phyloP scores from a whole-genome alignment of 2,888 invertebrate species.

The Microplitis deprimator region DNA sequence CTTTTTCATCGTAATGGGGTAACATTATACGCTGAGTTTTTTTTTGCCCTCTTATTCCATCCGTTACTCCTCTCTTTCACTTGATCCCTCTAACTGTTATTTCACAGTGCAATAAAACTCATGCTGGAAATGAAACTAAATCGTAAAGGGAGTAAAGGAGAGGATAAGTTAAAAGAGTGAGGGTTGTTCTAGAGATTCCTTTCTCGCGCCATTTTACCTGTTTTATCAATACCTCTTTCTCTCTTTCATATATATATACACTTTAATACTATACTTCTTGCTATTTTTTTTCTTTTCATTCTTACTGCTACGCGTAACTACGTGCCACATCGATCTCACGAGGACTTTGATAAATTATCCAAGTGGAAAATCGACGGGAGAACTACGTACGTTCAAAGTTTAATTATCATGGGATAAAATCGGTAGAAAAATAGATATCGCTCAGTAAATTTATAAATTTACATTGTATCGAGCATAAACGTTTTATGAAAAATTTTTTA shows the following conservation, averaged over 20 bases:
- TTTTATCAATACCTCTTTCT: constrained; percentile 26
- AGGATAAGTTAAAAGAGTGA: constrained; percentile 3
- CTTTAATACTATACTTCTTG: background rate
- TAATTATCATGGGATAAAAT: background rate
- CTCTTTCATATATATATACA: background rate
- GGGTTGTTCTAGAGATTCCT: constrained; percentile 20
- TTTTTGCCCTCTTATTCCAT: constrained; percentile 43
- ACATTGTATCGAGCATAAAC: no score
- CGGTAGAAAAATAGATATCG: background rate
- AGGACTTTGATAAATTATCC: constrained; percentile 26
- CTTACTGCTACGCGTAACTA: constrained; percentile 5
- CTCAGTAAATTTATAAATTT: no score
- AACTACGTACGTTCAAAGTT: background rate
- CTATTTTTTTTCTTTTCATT: constrained; percentile 5
- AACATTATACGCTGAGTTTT: constrained; percentile 17
- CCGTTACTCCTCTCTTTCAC: constrained; percentile 4
- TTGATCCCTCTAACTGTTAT: background rate
- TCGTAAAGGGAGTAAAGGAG: background rate
- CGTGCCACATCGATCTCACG: constrained; percentile 21
- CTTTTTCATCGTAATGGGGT: constrained; percentile 18
- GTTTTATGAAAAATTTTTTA: no score
- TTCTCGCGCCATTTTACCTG: constrained; percentile 30
- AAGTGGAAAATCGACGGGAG: background rate
- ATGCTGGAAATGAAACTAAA: constrained; percentile 31
- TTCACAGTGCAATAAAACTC: constrained; percentile 36